Evolutionary conservation across 2,888 invertebrate species (phyloP).

Genomic region (Phalera bucephala): DNA sequence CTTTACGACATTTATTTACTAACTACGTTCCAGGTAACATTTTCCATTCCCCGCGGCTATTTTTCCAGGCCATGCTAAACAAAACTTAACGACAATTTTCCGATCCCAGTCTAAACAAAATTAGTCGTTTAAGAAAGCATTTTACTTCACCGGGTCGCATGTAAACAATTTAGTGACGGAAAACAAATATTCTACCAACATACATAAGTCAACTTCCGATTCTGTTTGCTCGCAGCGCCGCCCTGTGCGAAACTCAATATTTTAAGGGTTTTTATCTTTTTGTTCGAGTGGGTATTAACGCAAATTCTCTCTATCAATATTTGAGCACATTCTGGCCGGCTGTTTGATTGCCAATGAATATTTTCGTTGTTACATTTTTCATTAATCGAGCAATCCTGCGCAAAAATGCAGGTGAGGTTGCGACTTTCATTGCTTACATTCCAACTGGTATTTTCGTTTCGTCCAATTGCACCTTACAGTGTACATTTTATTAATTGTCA

Average conservation of each 20-base stretch:
- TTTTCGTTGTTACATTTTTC: conserved; percentile 51
- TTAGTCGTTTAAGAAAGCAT: conserved; percentile 25
- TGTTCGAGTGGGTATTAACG: conserved; percentile 42
- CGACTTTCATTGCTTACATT: conserved; percentile 35
- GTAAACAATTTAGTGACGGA: conserved; percentile 41
- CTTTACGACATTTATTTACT: conserved; percentile 10
- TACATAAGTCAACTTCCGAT: conserved; percentile 27
- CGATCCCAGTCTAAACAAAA: conserved; percentile 22
- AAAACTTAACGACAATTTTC: conserved; percentile 15
- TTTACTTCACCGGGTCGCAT: conserved; percentile 27
- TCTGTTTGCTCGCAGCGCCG: conserved; percentile 39
- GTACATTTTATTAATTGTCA: conserved; percentile 42
- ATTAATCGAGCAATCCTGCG: conserved; percentile 47
- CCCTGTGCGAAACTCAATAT: conserved; percentile 35
- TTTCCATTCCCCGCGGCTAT: conserved; percentile 20
- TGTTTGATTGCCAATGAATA: conserved; percentile 61
- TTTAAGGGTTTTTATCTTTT: conserved; percentile 42
- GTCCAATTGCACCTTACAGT: conserved; percentile 23
- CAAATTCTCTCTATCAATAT: conserved; percentile 56
- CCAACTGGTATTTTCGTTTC: conserved; percentile 34
- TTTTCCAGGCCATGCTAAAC: conserved; percentile 17
- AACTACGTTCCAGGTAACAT: conserved; percentile 8
- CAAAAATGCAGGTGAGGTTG: conserved; percentile 39
- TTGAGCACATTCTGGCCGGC: conserved; percentile 44
- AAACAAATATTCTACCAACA: conserved; percentile 34